Percentiles rank a stretch among this genome's conserved stretches.
phyloP scores from a whole-genome alignment of 2,797 vertebrate genomes.

The Phalloptychus januarius region DNA sequence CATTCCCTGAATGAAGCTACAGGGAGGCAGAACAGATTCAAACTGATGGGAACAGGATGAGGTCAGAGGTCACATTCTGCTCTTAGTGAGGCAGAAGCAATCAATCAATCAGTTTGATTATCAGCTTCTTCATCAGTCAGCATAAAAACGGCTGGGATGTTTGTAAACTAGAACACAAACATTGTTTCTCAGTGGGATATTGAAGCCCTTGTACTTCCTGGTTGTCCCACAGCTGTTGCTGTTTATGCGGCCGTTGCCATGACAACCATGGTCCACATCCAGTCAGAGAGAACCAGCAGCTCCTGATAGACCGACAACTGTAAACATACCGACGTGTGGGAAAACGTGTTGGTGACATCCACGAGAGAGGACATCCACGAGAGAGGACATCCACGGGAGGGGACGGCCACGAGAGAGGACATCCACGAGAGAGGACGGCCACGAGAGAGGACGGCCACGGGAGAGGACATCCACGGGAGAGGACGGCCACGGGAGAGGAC shows the following conservation, averaged over 20 bases:
- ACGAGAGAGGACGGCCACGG: no score
- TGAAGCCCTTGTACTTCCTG: not conserved
- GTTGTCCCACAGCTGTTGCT: constrained; percentile 1
- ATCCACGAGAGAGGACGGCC: no score
- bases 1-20: not conserved
- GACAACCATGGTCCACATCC: not conserved
- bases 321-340: not conserved
- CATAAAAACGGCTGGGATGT: not conserved
- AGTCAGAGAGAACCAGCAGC: not conserved
- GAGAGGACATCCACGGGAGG: rapidly evolving
- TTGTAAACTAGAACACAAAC: not conserved
- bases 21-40: not conserved
- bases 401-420: no score
- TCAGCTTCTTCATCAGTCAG: not conserved
- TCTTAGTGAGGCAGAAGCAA: not conserved
- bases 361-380: no score
- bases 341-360: not conserved
- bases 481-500: no score
- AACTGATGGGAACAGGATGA: not conserved
- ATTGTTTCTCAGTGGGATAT: not conserved
- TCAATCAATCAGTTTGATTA: not conserved
- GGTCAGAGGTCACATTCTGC: not conserved
- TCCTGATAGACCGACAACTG: not conserved
- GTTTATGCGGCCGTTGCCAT: constrained; percentile 11
- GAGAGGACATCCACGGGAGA: no score